phyloP scores from a whole-genome alignment of 2,888 invertebrate genomes.

The Acanthosepion esculentum region DNA sequence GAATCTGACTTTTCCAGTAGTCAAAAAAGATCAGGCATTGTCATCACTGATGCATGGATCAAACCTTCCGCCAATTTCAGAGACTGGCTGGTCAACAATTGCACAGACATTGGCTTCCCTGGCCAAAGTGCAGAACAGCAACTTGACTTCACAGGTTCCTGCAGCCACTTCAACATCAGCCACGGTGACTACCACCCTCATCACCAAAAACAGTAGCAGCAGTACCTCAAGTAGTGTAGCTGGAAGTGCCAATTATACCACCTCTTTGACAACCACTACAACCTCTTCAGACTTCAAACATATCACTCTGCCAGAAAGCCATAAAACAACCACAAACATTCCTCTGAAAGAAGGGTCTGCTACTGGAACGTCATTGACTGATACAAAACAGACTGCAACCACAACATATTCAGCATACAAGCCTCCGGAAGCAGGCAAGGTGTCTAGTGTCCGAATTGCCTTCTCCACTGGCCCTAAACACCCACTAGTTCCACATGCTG shows the following conservation, averaged over 20 bases:
- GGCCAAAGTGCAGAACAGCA: neutral
- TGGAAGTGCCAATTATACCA: neutral
- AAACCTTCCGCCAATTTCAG: slow-evolving; percentile 40
- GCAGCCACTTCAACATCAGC: neutral
- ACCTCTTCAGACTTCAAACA: neutral
- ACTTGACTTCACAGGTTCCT: neutral
- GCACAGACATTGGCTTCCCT: slow-evolving; percentile 38
- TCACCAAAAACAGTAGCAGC: neutral
- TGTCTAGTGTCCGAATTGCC: slow-evolving; percentile 38
- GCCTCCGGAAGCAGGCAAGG: neutral
- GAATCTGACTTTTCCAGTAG: neutral
- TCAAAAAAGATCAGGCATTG: slow-evolving; percentile 24
- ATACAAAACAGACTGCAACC: neutral
- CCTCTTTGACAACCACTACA: slow-evolving; percentile 1
- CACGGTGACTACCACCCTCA: neutral
- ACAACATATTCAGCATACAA: neutral
- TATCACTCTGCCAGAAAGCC: neutral
- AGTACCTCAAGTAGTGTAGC: neutral
- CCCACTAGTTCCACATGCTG: slow-evolving; percentile 5
- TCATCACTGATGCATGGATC: slow-evolving; percentile 40
- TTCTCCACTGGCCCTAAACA: slow-evolving; percentile 36
- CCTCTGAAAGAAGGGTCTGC: neutral
- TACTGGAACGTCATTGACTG: neutral
- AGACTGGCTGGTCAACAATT: slow-evolving; percentile 41
- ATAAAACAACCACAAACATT: neutral